Percentiles rank a stretch among this genome's conserved stretches.
phyloP scores from a whole-genome alignment of 2,113 vertebrate genomes.

The Etheostoma spectabile region DNA sequence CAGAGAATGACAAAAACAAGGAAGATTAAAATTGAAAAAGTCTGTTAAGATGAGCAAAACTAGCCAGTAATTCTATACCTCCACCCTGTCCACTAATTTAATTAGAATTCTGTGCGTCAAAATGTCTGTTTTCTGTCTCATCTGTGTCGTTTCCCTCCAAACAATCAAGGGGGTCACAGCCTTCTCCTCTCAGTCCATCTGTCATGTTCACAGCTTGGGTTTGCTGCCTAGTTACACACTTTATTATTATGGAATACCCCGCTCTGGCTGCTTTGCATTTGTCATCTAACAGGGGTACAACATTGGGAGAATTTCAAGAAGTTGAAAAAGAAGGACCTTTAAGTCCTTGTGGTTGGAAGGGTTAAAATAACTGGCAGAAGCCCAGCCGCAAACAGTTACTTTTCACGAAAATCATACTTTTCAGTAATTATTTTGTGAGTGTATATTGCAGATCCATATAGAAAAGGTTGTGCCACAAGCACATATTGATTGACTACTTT shows the following conservation, averaged over 20 bases:
- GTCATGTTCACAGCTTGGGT: conserved; percentile 49
- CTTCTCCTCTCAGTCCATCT: conserved; percentile 47
- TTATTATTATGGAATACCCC: conserved; percentile 19
- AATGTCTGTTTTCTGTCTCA: conserved; percentile 38
- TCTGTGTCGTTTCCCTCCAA: conserved; percentile 28
- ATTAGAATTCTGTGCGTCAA: conserved; percentile 44
- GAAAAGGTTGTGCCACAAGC: not conserved
- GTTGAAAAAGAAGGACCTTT: no score
- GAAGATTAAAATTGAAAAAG: not conserved
- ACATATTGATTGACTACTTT: not conserved
- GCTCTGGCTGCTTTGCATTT: conserved; percentile 7
- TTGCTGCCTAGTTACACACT: conserved; percentile 48
- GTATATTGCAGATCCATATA: not conserved
- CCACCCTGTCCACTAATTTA: conserved; percentile 31
- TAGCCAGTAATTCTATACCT: not conserved
- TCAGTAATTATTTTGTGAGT: not conserved
- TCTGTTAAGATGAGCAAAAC: not conserved
- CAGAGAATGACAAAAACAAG: not conserved
- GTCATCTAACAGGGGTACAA: not conserved
- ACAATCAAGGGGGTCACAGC: conserved; percentile 33
- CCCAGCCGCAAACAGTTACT: not conserved
- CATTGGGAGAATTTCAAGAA: not conserved
- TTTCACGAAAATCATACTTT: conserved; percentile 12
- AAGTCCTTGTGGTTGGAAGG: no score
- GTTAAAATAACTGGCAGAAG: no score